Conservation (phyloP, 2,888 invertebrate species). For the Mamestra brassicae region DNA sequence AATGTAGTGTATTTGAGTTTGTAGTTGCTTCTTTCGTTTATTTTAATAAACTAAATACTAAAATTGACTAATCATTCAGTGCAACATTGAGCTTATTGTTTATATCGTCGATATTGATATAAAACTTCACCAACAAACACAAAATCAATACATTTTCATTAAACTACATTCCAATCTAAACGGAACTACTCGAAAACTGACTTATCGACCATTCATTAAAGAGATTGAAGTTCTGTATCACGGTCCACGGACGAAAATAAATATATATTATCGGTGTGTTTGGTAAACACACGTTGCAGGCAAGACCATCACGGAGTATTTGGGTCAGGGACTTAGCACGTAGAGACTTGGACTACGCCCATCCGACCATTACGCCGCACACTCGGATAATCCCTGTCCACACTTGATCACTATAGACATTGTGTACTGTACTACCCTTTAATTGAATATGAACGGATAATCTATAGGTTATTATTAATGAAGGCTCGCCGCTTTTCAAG, state of each 20-base stretch:
- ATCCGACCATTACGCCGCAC: conserved; percentile 68
- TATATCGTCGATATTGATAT: background rate
- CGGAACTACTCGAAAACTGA: conserved; percentile 15
- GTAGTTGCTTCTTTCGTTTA: background rate
- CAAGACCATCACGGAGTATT: conserved; percentile 71
- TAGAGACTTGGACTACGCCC: conserved; percentile 77
- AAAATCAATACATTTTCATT: conserved; percentile 28
- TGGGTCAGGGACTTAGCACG: conserved; percentile 78
- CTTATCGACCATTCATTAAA: conserved; percentile 47
- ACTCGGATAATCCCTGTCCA: conserved; percentile 75
- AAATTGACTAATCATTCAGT: background rate
- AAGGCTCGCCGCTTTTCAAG: background rate
- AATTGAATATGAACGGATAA: conserved; percentile 67
- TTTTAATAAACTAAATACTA: background rate
- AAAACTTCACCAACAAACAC: background rate
- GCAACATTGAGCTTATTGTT: background rate
- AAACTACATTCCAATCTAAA: conserved; percentile 17
- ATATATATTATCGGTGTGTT: conserved; percentile 61
- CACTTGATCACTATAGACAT: conserved; percentile 72
- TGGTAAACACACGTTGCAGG: conserved; percentile 69
- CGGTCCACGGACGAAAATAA: conserved; percentile 57
- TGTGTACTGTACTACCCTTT: conserved; percentile 68
- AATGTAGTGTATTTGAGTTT: background rate
- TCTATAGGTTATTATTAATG: conserved; percentile 55
- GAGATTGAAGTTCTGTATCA: conserved; percentile 49